A percentile compares a stretch with the other conserved stretches of the same genome.
Evolutionary conservation across 2,113 vertebrate genomes (phyloP).

Genomic region (Calonectris borealis): DNA sequence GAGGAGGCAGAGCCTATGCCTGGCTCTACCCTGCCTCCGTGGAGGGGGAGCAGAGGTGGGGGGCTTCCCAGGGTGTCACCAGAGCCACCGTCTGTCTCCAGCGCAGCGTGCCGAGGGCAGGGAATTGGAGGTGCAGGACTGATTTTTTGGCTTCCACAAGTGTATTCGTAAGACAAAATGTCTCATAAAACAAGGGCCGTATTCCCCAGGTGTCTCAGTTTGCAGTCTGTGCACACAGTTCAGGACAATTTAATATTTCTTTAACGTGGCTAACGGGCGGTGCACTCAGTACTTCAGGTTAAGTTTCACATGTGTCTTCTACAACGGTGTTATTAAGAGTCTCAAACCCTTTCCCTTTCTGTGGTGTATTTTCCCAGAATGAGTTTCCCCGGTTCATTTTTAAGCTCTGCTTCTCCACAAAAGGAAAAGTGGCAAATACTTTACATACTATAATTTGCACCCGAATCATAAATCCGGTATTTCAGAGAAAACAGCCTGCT

Average conservation of each 20-base stretch:
- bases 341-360: not conserved
- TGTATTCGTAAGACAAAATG: not conserved
- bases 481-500: not conserved
- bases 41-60: not conserved
- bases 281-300: not conserved
- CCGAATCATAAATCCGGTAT: not conserved
- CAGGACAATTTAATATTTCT: not conserved
- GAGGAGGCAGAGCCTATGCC: not conserved
- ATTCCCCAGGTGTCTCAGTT: not conserved
- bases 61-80: not conserved
- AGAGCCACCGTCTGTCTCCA: not conserved
- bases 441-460: not conserved
- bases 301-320: not conserved
- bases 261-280: rapidly evolving
- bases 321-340: rapidly evolving
- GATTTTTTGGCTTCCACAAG: not conserved
- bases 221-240: not conserved
- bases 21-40: not conserved
- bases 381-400: not conserved
- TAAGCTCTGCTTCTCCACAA: not conserved
- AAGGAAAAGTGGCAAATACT: not conserved
- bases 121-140: not conserved
- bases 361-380: not conserved
- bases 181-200: not conserved
- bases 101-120: rapidly evolving